Evolutionary conservation across 2,797 vertebrate species (phyloP).

Genomic region (Buceros bicornis): DNA sequence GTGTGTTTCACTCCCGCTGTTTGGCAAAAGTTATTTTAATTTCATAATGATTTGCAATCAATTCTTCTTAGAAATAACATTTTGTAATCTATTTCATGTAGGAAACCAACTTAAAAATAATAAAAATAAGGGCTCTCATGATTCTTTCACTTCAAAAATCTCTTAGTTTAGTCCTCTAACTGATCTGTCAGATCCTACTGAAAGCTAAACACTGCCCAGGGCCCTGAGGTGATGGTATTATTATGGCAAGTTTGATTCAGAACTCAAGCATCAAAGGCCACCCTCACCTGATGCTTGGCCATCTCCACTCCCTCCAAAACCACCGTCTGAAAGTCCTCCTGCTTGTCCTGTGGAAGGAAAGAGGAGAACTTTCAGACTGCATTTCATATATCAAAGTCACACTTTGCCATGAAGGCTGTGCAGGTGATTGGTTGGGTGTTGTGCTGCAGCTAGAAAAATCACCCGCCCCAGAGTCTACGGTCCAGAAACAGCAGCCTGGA

Average conservation of each 20-base stretch:
- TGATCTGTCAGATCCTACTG: conserved; percentile 34
- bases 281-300: conserved; percentile 83
- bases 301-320: conserved; percentile 83
- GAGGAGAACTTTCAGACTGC: conserved; percentile 81
- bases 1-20: background rate
- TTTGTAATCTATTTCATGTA: background rate
- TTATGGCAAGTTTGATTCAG: conserved; percentile 52
- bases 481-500: background rate
- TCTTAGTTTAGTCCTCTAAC: background rate
- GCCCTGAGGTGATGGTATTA: conserved; percentile 44
- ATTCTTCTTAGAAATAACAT: background rate
- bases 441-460: background rate
- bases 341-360: conserved; percentile 83
- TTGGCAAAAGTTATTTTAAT: background rate
- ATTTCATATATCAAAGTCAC: conserved; percentile 55
- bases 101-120: background rate
- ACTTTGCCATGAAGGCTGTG: conserved; percentile 74
- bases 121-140: background rate
- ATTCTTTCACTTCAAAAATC: background rate
- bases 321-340: conserved; percentile 82
- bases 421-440: conserved; percentile 33
- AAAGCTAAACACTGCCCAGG: conserved; percentile 39
- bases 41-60: background rate
- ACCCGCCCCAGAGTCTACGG: background rate
- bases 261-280: conserved; percentile 79